Percentiles rank a stretch among this genome's conserved stretches.
These are phyloP conservation scores for Crotalus horridus DNA, from an alignment of 2,113 vertebrate species.

Conservation along the genomic window DNA sequence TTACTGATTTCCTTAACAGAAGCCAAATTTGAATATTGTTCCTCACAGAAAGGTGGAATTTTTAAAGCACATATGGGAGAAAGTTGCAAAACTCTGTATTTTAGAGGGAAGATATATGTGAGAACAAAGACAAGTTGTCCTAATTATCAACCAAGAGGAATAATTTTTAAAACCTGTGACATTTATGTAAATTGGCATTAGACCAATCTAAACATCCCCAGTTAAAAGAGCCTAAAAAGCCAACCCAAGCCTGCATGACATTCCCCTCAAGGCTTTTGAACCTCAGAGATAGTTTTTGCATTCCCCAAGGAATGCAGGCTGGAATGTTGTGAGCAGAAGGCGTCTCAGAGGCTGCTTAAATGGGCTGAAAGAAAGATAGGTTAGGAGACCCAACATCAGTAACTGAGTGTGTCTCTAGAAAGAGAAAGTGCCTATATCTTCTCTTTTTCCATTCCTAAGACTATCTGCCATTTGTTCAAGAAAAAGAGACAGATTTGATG, in stretches of 20 bases:
- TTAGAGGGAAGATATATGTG: background rate
- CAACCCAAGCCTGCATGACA: background rate
- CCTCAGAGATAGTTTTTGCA: background rate
- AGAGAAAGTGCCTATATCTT: background rate
- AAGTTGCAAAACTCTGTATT: background rate
- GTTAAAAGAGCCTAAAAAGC: background rate
- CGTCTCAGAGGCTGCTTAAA: conserved; percentile 15
- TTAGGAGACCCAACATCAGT: conserved; percentile 1
- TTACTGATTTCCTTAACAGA: background rate
- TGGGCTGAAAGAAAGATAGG: background rate
- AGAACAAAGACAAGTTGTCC: background rate
- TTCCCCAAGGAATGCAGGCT: conserved; percentile 1
- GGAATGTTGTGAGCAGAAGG: conserved; percentile 23
- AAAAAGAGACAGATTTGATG: background rate
- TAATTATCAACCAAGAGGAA: background rate
- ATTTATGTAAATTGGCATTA: background rate
- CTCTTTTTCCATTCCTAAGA: background rate
- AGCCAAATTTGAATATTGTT: background rate
- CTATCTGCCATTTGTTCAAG: background rate
- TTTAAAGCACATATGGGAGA: background rate
- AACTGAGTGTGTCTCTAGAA: conserved; percentile 1
- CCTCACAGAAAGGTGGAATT: background rate
- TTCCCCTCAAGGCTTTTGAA: conserved; percentile 33
- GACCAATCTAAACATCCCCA: background rate
- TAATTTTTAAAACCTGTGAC: background rate